Evolutionary conservation across 2,888 invertebrate genomes (phyloP), one percentile per base, ranked within the genome.

Genomic region (Chironomus riparius): DNA sequence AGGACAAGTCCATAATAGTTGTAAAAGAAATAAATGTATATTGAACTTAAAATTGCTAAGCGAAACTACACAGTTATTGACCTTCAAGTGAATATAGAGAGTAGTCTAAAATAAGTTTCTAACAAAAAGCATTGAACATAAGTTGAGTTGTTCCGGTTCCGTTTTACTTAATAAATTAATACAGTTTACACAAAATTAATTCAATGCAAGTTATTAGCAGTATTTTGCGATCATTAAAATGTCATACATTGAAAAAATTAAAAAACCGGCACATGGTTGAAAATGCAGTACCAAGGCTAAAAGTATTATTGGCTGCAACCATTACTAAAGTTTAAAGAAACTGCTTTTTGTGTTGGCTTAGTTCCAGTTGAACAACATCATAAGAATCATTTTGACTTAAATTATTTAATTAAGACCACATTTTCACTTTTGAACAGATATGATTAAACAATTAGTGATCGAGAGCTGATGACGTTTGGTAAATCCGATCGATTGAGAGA

Each of bases 81-180:
- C 65, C 65, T 65, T 65, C 22, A 24, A 21, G 3, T 18, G 56
- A 18, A n/a, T 56, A 15, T 56, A 15, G 18, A 18, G 15, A 56
- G 18, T 4, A 56, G 18, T 56, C 18, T 56, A 15, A 56, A 56
- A 6, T n/a, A 1, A 56, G 56, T 56, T 18, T 38, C 38, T 38
- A 38, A 38, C 4, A 38, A 38, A 56, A 24, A 65, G 2, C 22
- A 56, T 15, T 56, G 15, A 15, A 56, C 15, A 18, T 18, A 18
- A 56, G 15, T 5, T 7, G 50, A 18, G 6, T 56, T 47, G 50
- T 71, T 71, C 71, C 71, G 71, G 50, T 71, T 71, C 71, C 71
- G 56, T 71, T 71, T 48, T 13, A 68, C 7, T 70, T 50, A 21
- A 22, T 69, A 21, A 12, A 12, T 10, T 28, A 69, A n/a, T 13